Evolutionary conservation across 2,113 vertebrate species (phyloP), one percentile per base, ranked within the genome.

Genomic region (Gorilla gorilla): DNA sequence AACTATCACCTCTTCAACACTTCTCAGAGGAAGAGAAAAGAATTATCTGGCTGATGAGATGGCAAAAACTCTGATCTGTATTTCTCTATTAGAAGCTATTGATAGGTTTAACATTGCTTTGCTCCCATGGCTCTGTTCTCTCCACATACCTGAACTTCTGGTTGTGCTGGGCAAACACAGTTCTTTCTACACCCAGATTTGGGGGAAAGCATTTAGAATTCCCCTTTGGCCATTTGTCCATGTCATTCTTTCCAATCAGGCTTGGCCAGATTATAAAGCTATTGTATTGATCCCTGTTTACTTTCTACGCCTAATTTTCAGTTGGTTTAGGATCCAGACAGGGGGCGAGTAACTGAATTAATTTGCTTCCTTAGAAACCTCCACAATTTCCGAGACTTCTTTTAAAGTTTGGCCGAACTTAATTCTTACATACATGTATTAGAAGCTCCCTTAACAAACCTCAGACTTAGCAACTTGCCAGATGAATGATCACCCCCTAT

Each of bases 331-430:
- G 20, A 83, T 38, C 3, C 61, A 83, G 61, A 72, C 4, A 12
- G 35, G 5, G 64, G 17, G 30, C 0, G 9, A 22, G 17, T 23
- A 4, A 73, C 40, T 12, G 20, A 88, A 75, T 59, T 5, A 92
- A 59, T 52, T 55, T 66, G 48, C 13, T 89, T 96, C 40, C 73
- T 80, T n/a, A 86, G 45, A 83, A 76, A 75, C 35, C 8, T 94
- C 89, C 92, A 80, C 64, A 72, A 82, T 87, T 93, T 55, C 32
- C 11, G 76, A 86, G 86, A 82, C 38, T 86, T 93, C n/a, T 68
- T 87, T 81, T 85, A 45, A 68, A 75, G 32, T 89, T 73, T 92
- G 83, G 52, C n/a, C 40, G 48, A 57, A 45, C 10, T 70, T 70
- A 78, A 70, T 96, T 85, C 80, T 43, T 66, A 43, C 17, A 32